phyloP scores from a whole-genome alignment of 2,113 vertebrate species.

The Octodon degus region DNA sequence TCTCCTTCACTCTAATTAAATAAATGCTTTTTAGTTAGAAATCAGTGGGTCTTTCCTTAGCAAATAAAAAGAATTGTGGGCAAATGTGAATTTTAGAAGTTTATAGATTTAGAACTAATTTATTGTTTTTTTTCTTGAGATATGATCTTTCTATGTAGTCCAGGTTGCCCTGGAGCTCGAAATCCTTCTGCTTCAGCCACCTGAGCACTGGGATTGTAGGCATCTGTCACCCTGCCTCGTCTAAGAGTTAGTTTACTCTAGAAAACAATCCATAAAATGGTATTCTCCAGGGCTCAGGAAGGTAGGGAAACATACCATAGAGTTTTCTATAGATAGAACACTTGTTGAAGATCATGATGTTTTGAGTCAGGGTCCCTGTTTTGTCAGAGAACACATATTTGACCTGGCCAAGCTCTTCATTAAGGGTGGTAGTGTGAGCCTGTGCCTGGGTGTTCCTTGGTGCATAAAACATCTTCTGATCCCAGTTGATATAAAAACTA shows the following conservation, averaged over 20 bases:
- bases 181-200: background rate
- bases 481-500: constrained; percentile 98
- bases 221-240: background rate
- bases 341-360: constrained; percentile 97
- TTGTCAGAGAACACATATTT: constrained; percentile 98
- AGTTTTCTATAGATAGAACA: constrained; percentile 94
- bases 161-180: background rate
- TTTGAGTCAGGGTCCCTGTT: constrained; percentile 97
- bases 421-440: constrained; percentile 96
- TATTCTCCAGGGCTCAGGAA: constrained; percentile 5
- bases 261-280: constrained; percentile 3
- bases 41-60: constrained; percentile 8
- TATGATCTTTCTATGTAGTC: background rate
- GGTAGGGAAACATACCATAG: constrained; percentile 88
- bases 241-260: background rate
- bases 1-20: background rate
- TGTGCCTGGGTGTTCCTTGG: constrained; percentile 92
- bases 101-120: constrained; percentile 21
- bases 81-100: constrained; percentile 44
- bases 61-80: background rate
- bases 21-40: constrained; percentile 58
- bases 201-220: background rate
- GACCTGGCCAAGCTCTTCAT: constrained; percentile 97
- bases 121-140: background rate
- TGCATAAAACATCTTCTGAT: constrained; percentile 95